Evolutionary conservation across 2,113 vertebrate genomes (phyloP).

Genomic region (Trematocara marginatum): DNA sequence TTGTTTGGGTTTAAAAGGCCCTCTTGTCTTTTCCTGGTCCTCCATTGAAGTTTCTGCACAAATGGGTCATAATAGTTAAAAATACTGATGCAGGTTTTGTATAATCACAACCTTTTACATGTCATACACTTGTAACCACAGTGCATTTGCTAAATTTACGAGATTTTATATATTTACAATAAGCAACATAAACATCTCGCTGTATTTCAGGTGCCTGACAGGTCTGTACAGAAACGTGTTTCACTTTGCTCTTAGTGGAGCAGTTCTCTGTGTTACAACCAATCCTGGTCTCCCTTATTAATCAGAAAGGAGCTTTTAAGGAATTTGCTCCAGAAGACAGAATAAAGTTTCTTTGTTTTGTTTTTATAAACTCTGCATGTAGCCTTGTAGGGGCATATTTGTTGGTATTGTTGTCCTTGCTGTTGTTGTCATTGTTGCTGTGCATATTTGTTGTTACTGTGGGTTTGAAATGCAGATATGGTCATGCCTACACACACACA

Average conservation of each 20-base stretch:
- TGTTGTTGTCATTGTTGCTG: constrained; percentile 24
- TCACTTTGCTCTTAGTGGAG: not conserved
- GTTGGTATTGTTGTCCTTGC: constrained; percentile 8
- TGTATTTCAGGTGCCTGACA: not conserved
- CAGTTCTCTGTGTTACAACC: constrained; percentile 3
- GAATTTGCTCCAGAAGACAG: not conserved
- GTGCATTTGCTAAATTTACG: not conserved
- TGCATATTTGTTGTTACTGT: constrained; percentile 43
- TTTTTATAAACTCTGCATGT: constrained; percentile 49
- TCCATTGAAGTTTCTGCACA: not conserved
- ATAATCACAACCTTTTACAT: not conserved
- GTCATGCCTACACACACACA: not conserved
- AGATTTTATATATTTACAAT: not conserved
- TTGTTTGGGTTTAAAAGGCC: not conserved
- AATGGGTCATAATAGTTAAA: not conserved
- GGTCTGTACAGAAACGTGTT: not conserved
- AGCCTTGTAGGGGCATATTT: not conserved
- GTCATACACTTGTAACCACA: not conserved
- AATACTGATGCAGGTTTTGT: not conserved
- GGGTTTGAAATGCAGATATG: constrained; percentile 13
- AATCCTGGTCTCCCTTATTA: not conserved
- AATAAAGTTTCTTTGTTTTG: not conserved
- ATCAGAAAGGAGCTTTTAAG: not conserved
- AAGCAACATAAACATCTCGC: not conserved
- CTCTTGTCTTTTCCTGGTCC: not conserved